Evolutionary conservation across 2,113 vertebrate genomes (phyloP).

Genomic region (Leucopsar rothschildi): DNA sequence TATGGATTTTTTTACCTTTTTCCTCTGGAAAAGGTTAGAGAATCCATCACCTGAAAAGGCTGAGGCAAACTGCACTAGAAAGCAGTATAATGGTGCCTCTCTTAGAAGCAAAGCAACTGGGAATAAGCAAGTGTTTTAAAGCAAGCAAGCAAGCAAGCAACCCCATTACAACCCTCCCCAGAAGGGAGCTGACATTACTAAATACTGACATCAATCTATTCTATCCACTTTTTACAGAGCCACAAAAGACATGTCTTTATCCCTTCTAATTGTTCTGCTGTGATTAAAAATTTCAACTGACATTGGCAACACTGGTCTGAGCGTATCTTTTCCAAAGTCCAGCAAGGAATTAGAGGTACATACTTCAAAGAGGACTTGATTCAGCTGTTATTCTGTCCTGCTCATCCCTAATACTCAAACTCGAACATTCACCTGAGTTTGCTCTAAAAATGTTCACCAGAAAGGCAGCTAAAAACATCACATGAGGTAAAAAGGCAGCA

Average conservation of each 20-base stretch:
- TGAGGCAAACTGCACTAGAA: neutral
- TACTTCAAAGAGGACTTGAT: neutral
- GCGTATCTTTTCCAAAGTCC: neutral
- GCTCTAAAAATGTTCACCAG: neutral
- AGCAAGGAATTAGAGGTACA: neutral
- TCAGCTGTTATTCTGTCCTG: neutral
- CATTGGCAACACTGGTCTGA: neutral
- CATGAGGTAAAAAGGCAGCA: neutral
- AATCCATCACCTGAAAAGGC: neutral
- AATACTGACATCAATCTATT: neutral
- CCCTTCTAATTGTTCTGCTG: neutral
- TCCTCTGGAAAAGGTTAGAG: neutral
- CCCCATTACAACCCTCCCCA: neutral
- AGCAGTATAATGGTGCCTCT: neutral
- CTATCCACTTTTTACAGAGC: neutral
- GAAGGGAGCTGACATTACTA: neutral
- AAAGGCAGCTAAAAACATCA: neutral
- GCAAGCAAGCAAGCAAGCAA: neutral
- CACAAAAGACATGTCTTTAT: neutral
- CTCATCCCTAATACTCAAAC: neutral
- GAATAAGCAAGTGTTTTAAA: neutral
- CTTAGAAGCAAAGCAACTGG: neutral
- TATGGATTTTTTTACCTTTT: no score
- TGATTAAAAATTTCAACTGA: neutral
- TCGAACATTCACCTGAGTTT: neutral